Percentiles rank a stretch among this genome's conserved stretches.
Evolutionary conservation across 2,888 invertebrate species (phyloP).

Genomic region (Nephrotoma flavescens): DNA sequence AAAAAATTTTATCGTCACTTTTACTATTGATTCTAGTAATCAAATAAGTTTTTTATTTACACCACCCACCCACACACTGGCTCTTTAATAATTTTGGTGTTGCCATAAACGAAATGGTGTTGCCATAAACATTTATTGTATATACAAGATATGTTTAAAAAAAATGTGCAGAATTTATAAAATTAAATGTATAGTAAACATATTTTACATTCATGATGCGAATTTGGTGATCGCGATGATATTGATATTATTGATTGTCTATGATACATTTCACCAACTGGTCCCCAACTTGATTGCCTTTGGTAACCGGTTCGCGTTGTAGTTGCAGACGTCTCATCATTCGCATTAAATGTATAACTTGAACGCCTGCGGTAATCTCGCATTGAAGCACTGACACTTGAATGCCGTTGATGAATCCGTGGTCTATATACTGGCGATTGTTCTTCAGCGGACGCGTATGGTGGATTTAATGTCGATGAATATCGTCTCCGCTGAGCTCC

Average conservation of each 20-base stretch:
- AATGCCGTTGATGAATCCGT: conserved; percentile 26
- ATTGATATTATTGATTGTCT: conserved; percentile 63
- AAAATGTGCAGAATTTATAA: neutral
- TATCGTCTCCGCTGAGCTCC: conserved; percentile 6
- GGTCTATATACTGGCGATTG: conserved; percentile 22
- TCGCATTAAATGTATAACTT: conserved; percentile 23
- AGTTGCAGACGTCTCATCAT: conserved; percentile 19
- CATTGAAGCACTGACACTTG: conserved; percentile 25
- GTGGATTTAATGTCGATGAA: conserved; percentile 9
- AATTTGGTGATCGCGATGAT: conserved; percentile 57
- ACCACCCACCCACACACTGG: neutral
- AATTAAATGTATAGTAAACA: neutral
- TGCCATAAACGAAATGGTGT: neutral
- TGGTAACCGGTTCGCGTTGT: conserved; percentile 11
- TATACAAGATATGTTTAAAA: neutral
- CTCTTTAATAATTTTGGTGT: neutral
- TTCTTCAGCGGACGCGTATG: conserved; percentile 14
- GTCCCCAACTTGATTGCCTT: conserved; percentile 31
- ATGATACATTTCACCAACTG: conserved; percentile 26
- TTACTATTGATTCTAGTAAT: neutral
- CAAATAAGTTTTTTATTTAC: neutral
- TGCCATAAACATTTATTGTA: neutral
- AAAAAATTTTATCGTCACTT: neutral
- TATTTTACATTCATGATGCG: conserved; percentile 82
- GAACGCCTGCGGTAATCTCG: conserved; percentile 18